Evolutionary conservation across 2,113 vertebrate genomes (phyloP), one percentile per base, ranked within the genome.

Genomic region (Ceyx cyanopectus): DNA sequence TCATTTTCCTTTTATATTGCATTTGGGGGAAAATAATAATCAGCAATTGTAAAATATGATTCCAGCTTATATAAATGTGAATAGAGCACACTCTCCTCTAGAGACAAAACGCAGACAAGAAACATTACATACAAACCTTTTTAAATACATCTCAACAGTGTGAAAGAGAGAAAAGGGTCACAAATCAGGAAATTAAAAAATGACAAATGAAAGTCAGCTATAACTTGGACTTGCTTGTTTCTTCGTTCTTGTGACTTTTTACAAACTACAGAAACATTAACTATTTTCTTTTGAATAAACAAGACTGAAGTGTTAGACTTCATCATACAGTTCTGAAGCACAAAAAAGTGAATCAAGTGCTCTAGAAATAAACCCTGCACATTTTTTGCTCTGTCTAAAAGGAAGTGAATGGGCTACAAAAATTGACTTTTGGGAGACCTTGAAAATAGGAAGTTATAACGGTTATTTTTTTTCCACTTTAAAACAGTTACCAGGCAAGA

Each of bases 21-120:
- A 86, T 48, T 85, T 77, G 30, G 58, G 43, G 57, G 85, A n/a
- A 60, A 91, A 95, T 77, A 91, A 96, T 91, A 87, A 94, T 95
- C 91, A 96, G 85, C 67, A 3, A 96, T 89, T 87, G 68, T 90
- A 96, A 94, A 93, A 77, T 50, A 91, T 80, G 89, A 96, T 96
- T 98, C 92, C 96, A 97, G 96, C 97, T 97, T 97, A 97, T 96
- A 97, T 82, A 95, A 97, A 96, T 87, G 96, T 91, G 91, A 97
- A 92, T n/a, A 95, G 89, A 97, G 96, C 91, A 94, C 87, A 50
- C 95, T 89, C 65, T 84, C 60, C 78, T 95, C 94, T 93, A 94
- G 66, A 84, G 93, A 97, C 97, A 97, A 95, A 95, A 92, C 93
- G 78, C 80, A 94, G 95, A 96, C 81, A 88, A 79, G 89, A 87